Evolutionary conservation across 2,888 invertebrate species (phyloP), one percentile per base, ranked within the genome.

Genomic region (Prosopocoilus inquinatus): DNA sequence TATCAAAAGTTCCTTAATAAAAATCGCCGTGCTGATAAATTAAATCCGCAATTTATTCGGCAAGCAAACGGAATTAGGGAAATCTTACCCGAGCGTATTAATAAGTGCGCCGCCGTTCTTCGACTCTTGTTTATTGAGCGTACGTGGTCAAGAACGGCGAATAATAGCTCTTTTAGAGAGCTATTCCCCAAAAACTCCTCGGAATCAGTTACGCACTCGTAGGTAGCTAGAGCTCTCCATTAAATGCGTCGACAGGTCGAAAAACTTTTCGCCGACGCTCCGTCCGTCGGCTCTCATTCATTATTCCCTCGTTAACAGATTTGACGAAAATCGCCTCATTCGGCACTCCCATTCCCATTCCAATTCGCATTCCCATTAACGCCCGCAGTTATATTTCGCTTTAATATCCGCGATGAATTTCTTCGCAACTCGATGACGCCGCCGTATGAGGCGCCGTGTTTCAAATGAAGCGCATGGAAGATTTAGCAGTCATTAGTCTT

Each of bases 1-100:
- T 70, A 69, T 65, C 66, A 62, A 69, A 71, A 72, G 67, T 71
- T 70, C 62, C 70, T 70, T 71, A 72, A 71, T 70, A 67, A 68
- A 58, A 60, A 60, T 47, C 50, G 47, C 36, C 47, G 66, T 63
- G 59, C 60, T 67, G 65, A 66, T 66, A 64, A 59, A 64, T 62
- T 51, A 56, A 63, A 65, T 59, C 55, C 35, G 41, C 49, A 50
- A 58, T 58, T 56, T 47, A 35, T n/a, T 11, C 20, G 47, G 28
- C 16, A 41, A 41, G 28, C 16, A 41, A 41, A 9, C 28, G 43
- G 38, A 52, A 38, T 52, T 46, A 38, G 20, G 20, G 9, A 15
- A 39, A 28, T 28, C 20, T 28, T 5, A 28, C 20, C 20, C 20
- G 20, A 3, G 20, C 20, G 41, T 15, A n/a, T 41, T 16, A 16